A percentile compares a stretch with the other conserved stretches of the same genome.
Conservation (phyloP, 2,797 vertebrate genomes). For the Neosilurus mollespiculum region DNA sequence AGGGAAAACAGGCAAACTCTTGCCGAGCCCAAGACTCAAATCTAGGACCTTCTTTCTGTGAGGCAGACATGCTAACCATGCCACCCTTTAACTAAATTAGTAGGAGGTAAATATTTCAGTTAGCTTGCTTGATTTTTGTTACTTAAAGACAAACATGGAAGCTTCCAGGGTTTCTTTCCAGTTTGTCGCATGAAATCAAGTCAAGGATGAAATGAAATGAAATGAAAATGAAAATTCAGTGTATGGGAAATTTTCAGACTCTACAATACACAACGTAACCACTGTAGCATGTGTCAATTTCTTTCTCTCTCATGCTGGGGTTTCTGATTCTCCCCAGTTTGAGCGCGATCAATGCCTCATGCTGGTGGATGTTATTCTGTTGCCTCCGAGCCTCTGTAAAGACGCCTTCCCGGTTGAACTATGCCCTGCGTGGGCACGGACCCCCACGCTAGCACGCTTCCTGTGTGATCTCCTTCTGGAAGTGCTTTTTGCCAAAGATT, state of each 20-base stretch:
- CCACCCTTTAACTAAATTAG: too few relatives aligned
- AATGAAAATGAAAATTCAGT: not conserved
- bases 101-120: not conserved
- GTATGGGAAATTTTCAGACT: not conserved
- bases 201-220: too few relatives aligned
- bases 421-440: slow-evolving; percentile 11
- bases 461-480: slow-evolving; percentile 36
- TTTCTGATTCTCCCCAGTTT: slow-evolving; percentile 33
- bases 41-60: too few relatives aligned
- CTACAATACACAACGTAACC: not conserved
- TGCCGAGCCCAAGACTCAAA: too few relatives aligned
- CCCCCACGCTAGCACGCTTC: not conserved
- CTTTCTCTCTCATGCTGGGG: not conserved
- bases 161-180: not conserved
- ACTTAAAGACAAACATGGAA: not conserved
- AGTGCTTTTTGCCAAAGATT: slow-evolving; percentile 28
- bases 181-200: not conserved
- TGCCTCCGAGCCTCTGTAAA: slow-evolving; percentile 32
- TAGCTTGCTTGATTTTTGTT: not conserved
- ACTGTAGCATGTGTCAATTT: not conserved
- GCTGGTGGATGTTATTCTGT: slow-evolving; percentile 52
- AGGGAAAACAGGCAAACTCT: too few relatives aligned
- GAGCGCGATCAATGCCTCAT: slow-evolving; percentile 46
- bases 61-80: too few relatives aligned
- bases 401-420: slow-evolving; percentile 30